Percentiles rank a stretch among this genome's conserved stretches.
These are phyloP conservation scores for Agelaius tricolor DNA, from an alignment of 2,113 vertebrate genomes.

Conservation along the genomic window DNA sequence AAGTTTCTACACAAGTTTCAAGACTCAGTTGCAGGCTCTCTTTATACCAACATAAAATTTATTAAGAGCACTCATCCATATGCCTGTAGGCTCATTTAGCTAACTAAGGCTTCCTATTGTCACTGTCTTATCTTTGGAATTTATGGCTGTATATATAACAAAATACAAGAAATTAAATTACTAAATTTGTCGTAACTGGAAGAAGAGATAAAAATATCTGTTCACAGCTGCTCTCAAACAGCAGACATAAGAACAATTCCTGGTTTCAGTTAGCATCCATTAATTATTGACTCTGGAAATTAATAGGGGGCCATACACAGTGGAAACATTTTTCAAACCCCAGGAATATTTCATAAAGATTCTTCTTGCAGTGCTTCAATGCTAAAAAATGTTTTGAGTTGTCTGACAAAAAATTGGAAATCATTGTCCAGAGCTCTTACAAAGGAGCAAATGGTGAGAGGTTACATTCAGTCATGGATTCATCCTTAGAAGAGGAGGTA, in stretches of 20 bases:
- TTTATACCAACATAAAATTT: background rate
- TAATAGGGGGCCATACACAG: background rate
- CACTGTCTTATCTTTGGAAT: background rate
- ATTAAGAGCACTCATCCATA: background rate
- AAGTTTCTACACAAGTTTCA: background rate
- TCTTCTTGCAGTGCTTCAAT: background rate
- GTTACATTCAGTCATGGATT: background rate
- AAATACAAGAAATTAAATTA: conserved; percentile 7
- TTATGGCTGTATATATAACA: background rate
- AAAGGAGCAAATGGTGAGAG: background rate
- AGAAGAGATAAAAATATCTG: conserved; percentile 40
- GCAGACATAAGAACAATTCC: background rate
- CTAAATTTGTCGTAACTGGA: conserved; percentile 14
- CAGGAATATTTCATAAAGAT: background rate
- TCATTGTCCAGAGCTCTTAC: background rate
- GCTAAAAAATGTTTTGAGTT: background rate
- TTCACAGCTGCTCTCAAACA: conserved; percentile 25
- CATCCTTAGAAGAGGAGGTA: background rate
- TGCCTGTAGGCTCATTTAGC: background rate
- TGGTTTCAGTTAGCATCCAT: background rate
- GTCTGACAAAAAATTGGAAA: background rate
- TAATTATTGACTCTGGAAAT: conserved; percentile 9
- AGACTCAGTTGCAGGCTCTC: background rate
- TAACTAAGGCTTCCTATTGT: background rate
- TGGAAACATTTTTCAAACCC: background rate